A percentile compares a stretch with the other conserved stretches of the same genome.
Evolutionary conservation across 1,140 invertebrate genomes (phyloP).

Genomic region (Bicyclus anynana): DNA sequence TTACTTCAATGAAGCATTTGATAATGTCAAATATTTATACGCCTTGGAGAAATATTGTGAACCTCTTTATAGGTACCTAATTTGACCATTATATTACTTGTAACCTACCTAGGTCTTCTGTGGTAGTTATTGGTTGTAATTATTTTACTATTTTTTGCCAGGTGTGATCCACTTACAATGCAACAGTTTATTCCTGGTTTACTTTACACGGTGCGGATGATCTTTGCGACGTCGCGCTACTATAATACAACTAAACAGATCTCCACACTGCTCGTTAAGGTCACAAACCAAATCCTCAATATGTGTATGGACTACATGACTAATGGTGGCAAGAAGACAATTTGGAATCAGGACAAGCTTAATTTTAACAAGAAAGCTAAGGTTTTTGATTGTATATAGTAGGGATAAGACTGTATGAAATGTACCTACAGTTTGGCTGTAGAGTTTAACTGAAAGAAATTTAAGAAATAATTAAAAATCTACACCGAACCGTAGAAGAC

Average conservation of each 20-base stretch:
- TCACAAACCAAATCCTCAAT: slow-evolving; percentile 87
- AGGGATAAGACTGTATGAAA: too few species aligned
- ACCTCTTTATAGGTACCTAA: slow-evolving; percentile 83
- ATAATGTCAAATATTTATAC: slow-evolving; percentile 93
- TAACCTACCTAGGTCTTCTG: too few species aligned
- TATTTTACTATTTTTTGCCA: slow-evolving; percentile 19
- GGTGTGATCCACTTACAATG: slow-evolving; percentile 83
- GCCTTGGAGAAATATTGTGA: slow-evolving; percentile 91
- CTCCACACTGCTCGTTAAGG: slow-evolving; percentile 87
- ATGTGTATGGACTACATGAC: slow-evolving; percentile 84
- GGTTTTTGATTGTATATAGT: slow-evolving; percentile 66
- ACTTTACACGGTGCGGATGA: slow-evolving; percentile 87
- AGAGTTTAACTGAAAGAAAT: too few species aligned
- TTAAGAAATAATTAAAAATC: too few species aligned
- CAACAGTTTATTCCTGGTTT: slow-evolving; percentile 83
- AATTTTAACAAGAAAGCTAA: slow-evolving; percentile 84
- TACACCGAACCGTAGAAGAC: too few species aligned
- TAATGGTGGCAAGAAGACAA: slow-evolving; percentile 78
- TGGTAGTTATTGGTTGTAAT: not conserved
- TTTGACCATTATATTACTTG: not conserved
- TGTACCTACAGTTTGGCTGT: too few species aligned
- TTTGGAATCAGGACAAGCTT: slow-evolving; percentile 84
- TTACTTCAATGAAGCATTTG: slow-evolving; percentile 88
- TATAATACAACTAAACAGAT: slow-evolving; percentile 90
- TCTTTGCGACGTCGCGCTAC: slow-evolving; percentile 90